phyloP scores from a whole-genome alignment of 2,888 invertebrate genomes.

The Amaurobius ferox region DNA sequence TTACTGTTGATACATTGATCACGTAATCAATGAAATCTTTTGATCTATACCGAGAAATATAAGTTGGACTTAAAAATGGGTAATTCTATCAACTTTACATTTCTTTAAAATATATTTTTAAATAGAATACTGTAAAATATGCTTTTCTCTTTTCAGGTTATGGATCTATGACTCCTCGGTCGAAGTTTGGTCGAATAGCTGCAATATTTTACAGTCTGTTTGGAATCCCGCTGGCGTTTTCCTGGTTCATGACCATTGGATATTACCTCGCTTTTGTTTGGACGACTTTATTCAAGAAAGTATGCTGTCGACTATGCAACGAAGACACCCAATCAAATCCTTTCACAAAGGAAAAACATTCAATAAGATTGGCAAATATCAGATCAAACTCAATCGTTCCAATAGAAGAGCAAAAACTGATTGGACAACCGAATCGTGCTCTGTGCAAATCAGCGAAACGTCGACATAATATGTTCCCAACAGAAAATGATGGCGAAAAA shows the following conservation, averaged over 20 bases:
- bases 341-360: not conserved
- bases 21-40: no score
- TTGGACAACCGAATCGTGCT: not conserved
- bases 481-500: not conserved
- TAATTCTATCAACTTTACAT: no score
- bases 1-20: no score
- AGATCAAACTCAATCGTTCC: conserved; percentile 33
- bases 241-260: conserved; percentile 48
- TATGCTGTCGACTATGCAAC: conserved; percentile 41
- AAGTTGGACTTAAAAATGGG: no score
- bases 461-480: not conserved
- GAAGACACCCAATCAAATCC: not conserved
- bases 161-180: conserved; percentile 43
- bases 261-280: conserved; percentile 28
- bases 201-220: conserved; percentile 36
- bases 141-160: conserved; percentile 33
- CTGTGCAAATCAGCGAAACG: not conserved
- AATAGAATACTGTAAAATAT: no score
- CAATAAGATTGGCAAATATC: not conserved
- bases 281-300: conserved; percentile 29
- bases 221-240: conserved; percentile 41
- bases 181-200: conserved; percentile 48
- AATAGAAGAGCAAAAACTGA: not conserved
- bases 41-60: no score
- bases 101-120: no score